Base-by-base conservation (phyloP, 1,140 invertebrate genomes). In the Polypedilum pembai region DNA sequence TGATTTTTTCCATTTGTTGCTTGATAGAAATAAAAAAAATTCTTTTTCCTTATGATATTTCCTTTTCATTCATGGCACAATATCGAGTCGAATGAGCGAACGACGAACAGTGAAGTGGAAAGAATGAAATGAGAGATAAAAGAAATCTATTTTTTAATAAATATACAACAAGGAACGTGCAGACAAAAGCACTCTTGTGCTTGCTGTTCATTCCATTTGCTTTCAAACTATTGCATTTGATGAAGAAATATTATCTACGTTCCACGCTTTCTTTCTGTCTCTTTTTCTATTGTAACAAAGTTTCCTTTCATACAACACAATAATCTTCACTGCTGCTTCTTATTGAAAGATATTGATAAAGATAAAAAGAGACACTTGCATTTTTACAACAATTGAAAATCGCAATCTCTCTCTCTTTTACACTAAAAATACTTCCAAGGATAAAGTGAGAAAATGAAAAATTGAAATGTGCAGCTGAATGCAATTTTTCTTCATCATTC, bases 401-500 rank as follows among this genome's bases (percentile, higher is more conserved):
- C 24, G 24, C 24, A 33, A 33, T 33, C 24, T 33, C 24, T n/a
- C n/a, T n/a, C n/a, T n/a, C n/a, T n/a, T n/a, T n/a, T 45, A 45
- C 41, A 45, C 41, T 15, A 56, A 4, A 56, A 56, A 56, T n/a
- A n/a, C n/a, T 56, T n/a, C n/a, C 45, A 15, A 56, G 12, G 12
- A n/a, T n/a, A 56, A 56, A n/a, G 12, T 56, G 45, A 56, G 12
- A n/a, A 56, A 56, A 56, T n/a, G n/a, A 12, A n/a, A 56, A 56
- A 56, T 56, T 56, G 45, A 56, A 56, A 56, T 56, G 45, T 56
- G 45, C 45, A 56, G 45, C 45, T 56, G 45, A n/a, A 56, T 56
- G 45, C 45, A 56, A 56, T 56, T 56, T 56, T 56, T n/a, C n/a
- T 56, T 56, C 41, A 45, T 45, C 24, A 33, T 33, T 33, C 24